Evolutionary conservation across 2,113 vertebrate genomes (phyloP), one percentile per base, ranked within the genome.

Genomic region (Etheostoma spectabile): DNA sequence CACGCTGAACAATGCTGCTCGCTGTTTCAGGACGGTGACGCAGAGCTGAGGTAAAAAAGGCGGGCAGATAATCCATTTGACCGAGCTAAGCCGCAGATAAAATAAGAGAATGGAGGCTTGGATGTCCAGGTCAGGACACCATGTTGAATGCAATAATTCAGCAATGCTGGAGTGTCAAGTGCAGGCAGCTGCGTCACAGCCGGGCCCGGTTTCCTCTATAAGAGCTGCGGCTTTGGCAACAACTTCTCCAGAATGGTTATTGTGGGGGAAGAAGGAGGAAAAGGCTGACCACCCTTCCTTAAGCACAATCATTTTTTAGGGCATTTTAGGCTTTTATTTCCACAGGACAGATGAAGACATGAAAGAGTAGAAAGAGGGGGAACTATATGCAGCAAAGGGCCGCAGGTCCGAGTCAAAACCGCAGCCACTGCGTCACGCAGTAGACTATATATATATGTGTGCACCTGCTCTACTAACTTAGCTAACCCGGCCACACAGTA

Each of bases 141-240:
- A 21, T 3, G 4, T 1, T 65, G 33, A 77, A 76, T 62, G 59
- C 27, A 60, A 64, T 59, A 48, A 75, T 52, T 83, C 67, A 67
- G 42, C 63, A 86, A 86, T 79, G 79, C 72, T 30, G 46, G 57
- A 65, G 88, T 74, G 86, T 88, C 77, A 82, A 89, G 79, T 81
- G 85, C 70, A 79, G 74, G 85, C 85, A 82, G 87, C 89, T 89
- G 92, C 80, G 57, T 90, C 89, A 88, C 88, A 88, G 85, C 87
- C 88, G 88, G 53, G 86, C 87, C 84, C 60, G 66, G 89, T 87
- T 92, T 91, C 83, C 86, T 85, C 81, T 77, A 59, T 82, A 84
- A 84, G 89, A 81, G 80, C 83, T 89, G 91, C 1, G 89, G 91
- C 81, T 92, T 91, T 80, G 87, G 90, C 83, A 81, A 80, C 66